Evolutionary conservation across 2,113 vertebrate genomes (phyloP), one percentile per base, ranked within the genome.

Genomic region (Lepisosteus oculatus): DNA sequence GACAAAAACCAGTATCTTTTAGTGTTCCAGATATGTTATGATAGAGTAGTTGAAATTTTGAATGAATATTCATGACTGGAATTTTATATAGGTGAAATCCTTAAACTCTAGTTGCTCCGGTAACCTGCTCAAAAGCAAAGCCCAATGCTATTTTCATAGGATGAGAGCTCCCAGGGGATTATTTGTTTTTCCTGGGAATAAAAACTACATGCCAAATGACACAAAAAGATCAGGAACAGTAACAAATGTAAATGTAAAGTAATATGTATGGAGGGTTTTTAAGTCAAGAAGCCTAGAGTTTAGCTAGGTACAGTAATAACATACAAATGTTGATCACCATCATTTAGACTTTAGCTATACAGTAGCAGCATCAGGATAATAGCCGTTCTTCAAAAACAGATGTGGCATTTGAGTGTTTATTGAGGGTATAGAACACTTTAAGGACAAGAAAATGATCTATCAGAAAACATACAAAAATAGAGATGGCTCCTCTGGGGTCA

Each of bases 51-150:
- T 78, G 47, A 51, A 51, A 9, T 51, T 51, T 5, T 1, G 9
- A 5, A 84, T 89, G 88, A 89, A 92, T 92, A 92, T 92, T 85
- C 87, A 91, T 91, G 77, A 82, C 81, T 45, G 76, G 74, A 83
- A 76, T 71, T 74, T 77, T 79, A 83, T 82, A 76, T 84, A 90
- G 87, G 87, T 87, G 87, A 91, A 84, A 83, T 81, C 82, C 78
- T 80, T 90, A 6, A 87, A 86, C 87, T 92, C 84, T 78, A 84
- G 77, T 87, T 86, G 78, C 72, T 75, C 79, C 56, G 44, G 68
- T 78, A 80, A 81, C 74, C 73, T 76, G 79, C 87, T 87, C 86
- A 86, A 86, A 79, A 84, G 80, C 77, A 72, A 51, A 61, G 84
- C 79, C 81, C 80, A 78, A 78, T 63, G 55, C 56, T 41, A 29